Conservation (phyloP, 2,113 vertebrate genomes). For the Clinocottus analis region DNA sequence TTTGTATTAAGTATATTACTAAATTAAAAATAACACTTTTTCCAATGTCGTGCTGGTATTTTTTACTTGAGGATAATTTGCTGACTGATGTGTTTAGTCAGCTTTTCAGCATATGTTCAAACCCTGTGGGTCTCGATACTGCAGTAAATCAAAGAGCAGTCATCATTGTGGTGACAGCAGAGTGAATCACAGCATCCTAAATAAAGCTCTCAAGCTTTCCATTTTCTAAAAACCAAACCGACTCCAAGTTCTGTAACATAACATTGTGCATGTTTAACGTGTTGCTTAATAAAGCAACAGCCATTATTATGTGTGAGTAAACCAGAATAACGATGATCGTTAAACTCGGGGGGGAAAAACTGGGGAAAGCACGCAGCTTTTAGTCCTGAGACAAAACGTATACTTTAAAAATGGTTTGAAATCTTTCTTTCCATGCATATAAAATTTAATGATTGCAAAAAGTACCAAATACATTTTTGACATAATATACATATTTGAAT, state of each 20-base stretch:
- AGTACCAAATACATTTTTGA: neutral
- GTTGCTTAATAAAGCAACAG: conserved; percentile 67
- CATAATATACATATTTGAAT: neutral
- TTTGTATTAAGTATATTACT: neutral
- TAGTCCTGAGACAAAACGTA: conserved; percentile 15
- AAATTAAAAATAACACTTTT: neutral
- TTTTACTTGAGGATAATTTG: conserved; percentile 22
- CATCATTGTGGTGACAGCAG: conserved; percentile 47
- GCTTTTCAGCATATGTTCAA: conserved; percentile 47
- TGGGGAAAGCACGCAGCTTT: conserved; percentile 28
- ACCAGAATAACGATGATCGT: conserved; percentile 33
- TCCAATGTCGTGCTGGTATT: neutral
- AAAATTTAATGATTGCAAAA: conserved; percentile 1
- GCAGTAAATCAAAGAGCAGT: conserved; percentile 53
- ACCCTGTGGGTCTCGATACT: conserved; percentile 36
- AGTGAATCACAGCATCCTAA: conserved; percentile 62
- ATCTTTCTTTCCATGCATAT: neutral
- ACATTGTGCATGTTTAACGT: conserved; percentile 53
- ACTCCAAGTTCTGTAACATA: conserved; percentile 51
- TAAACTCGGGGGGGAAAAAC: conserved; percentile 49
- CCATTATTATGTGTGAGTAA: conserved; percentile 56
- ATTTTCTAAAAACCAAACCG: conserved; percentile 70
- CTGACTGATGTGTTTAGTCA: conserved; percentile 46
- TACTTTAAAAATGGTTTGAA: conserved; percentile 4
- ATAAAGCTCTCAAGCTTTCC: conserved; percentile 63